Evolutionary conservation across 2,113 vertebrate genomes (phyloP).

Genomic region (Scophthalmus maximus): DNA sequence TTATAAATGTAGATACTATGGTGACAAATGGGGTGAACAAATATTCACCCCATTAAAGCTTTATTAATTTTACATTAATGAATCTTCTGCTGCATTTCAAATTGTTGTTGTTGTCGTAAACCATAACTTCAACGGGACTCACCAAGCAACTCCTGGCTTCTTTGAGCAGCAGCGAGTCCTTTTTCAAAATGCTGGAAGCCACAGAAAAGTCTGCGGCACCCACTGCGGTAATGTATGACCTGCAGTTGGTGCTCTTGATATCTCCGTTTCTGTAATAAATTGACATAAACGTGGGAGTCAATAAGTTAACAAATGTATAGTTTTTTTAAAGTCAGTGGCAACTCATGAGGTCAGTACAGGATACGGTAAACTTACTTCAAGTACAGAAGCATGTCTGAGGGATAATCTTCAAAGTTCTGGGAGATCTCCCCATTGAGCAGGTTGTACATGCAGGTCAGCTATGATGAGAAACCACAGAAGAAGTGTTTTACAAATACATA

Average conservation of each 20-base stretch:
- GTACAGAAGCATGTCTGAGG: constrained; percentile 78
- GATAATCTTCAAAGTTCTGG: constrained; percentile 68
- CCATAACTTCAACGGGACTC: constrained; percentile 17
- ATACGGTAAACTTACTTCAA: constrained; percentile 59
- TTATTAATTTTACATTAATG: background rate
- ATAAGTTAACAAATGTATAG: background rate
- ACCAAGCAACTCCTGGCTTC: constrained; percentile 65
- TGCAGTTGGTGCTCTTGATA: constrained; percentile 56
- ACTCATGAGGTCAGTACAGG: background rate
- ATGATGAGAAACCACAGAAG: background rate
- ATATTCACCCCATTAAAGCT: background rate
- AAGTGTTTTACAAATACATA: background rate
- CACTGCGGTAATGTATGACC: constrained; percentile 59
- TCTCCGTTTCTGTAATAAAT: constrained; percentile 54
- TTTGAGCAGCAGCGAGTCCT: constrained; percentile 21
- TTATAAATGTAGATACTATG: too few species aligned
- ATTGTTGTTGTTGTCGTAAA: background rate
- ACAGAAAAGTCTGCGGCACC: constrained; percentile 68
- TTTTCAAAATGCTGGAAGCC: constrained; percentile 58
- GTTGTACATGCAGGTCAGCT: constrained; percentile 81
- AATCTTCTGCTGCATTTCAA: background rate
- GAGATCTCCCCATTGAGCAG: constrained; percentile 38
- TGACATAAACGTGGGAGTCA: background rate
- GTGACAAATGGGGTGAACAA: too few species aligned
- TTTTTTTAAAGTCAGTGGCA: background rate